These are phyloP conservation scores for human DNA, from an alignment of 2,113 vertebrate genomes.

Conservation along the genomic window GRCh38 chr4:178146001-178146500, in stretches of 20 bases:
- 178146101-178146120: not conserved
- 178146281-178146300: not conserved
- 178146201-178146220: conserved; percentile 17
- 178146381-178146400: not conserved
- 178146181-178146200: conserved; percentile 35
- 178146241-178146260: conserved; percentile 42
- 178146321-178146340: conserved; percentile 56
- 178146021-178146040: not conserved
- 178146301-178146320: conserved; percentile 24
- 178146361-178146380: not conserved
- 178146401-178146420: not conserved
- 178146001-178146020: not conserved
- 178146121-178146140: not conserved
- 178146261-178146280: conserved; percentile 33
- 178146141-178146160: not conserved
- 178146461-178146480: not conserved
- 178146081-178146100: not conserved
- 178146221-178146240: conserved; percentile 61
- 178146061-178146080: not conserved
- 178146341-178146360: conserved; percentile 52
- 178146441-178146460: not conserved
- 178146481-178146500: not conserved
- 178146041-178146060: not conserved
- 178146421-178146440: not conserved
- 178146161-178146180: not conserved